These are phyloP conservation scores for Microdon myrmicae DNA, from an alignment of 2,888 invertebrate genomes.

Conservation along the genomic window DNA sequence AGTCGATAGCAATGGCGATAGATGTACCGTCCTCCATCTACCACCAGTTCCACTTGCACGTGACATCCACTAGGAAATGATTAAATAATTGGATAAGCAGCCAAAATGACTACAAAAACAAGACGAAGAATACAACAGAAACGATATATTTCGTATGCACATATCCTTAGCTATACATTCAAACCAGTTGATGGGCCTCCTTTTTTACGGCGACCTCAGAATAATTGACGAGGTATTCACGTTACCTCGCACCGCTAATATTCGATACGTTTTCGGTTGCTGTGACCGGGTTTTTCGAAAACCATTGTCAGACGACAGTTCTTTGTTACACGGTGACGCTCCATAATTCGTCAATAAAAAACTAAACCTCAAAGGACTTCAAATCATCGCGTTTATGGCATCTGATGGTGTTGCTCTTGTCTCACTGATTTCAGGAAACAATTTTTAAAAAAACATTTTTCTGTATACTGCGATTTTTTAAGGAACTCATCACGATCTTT, in stretches of 20 bases:
- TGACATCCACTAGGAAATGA: slow-evolving; percentile 48
- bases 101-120: neutral
- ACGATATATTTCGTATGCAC: slow-evolving; percentile 39
- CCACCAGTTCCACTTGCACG: slow-evolving; percentile 45
- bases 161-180: slow-evolving; percentile 42
- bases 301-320: slow-evolving; percentile 15
- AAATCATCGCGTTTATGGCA: slow-evolving; percentile 33
- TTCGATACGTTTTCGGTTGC: too few species aligned
- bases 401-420: slow-evolving; percentile 6
- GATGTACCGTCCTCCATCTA: too few species aligned
- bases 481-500: too few species aligned
- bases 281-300: neutral
- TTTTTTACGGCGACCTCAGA: slow-evolving; percentile 37
- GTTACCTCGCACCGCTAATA: too few species aligned
- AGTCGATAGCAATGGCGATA: slow-evolving; percentile 21
- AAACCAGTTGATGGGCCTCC: slow-evolving; percentile 42
- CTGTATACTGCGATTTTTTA: too few species aligned
- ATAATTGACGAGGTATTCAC: slow-evolving; percentile 35
- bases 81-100: slow-evolving; percentile 44
- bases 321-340: slow-evolving; percentile 25
- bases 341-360: slow-evolving; percentile 49
- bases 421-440: neutral
- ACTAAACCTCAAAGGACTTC: slow-evolving; percentile 44
- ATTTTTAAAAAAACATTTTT: neutral
- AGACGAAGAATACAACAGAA: slow-evolving; percentile 18